A percentile compares a stretch with the other conserved stretches of the same genome.
Conservation (phyloP, 2,797 vertebrate species). For the Danio choprae region DNA sequence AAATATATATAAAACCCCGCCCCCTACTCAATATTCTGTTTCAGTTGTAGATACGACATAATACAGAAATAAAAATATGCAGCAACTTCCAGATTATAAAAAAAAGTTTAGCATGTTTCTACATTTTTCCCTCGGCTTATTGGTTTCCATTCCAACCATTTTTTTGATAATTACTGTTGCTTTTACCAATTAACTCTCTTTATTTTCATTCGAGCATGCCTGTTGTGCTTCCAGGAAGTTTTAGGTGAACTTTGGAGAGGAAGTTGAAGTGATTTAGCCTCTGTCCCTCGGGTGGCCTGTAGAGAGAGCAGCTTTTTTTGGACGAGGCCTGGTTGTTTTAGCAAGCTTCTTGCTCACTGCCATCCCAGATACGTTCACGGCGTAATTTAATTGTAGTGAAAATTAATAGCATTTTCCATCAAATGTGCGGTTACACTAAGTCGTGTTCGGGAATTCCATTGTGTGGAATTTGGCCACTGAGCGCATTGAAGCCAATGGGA, state of each 20-base stretch:
- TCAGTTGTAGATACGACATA: too few relatives aligned
- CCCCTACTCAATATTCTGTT: too few relatives aligned
- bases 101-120: background rate
- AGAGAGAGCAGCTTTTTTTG: slow-evolving; percentile 52
- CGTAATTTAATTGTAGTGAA: slow-evolving; percentile 51
- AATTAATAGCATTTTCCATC: slow-evolving; percentile 45
- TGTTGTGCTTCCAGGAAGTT: slow-evolving; percentile 73
- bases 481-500: slow-evolving; percentile 41
- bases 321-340: slow-evolving; percentile 49
- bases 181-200: slow-evolving; percentile 65
- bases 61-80: too few relatives aligned
- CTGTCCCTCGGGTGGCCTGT: slow-evolving; percentile 65
- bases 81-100: too few relatives aligned
- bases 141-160: slow-evolving; percentile 32
- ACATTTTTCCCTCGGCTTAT: background rate
- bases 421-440: slow-evolving; percentile 38
- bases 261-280: slow-evolving; percentile 70
- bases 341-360: slow-evolving; percentile 37
- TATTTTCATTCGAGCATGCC: slow-evolving; percentile 69
- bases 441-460: slow-evolving; percentile 21
- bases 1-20: too few relatives aligned
- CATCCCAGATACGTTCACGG: slow-evolving; percentile 40
- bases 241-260: slow-evolving; percentile 70
- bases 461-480: slow-evolving; percentile 41
- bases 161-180: slow-evolving; percentile 31